Percentiles rank a stretch among this genome's conserved stretches.
Evolutionary conservation across 2,888 invertebrate genomes (phyloP).

Genomic region (Meiosimyza platycephala): DNA sequence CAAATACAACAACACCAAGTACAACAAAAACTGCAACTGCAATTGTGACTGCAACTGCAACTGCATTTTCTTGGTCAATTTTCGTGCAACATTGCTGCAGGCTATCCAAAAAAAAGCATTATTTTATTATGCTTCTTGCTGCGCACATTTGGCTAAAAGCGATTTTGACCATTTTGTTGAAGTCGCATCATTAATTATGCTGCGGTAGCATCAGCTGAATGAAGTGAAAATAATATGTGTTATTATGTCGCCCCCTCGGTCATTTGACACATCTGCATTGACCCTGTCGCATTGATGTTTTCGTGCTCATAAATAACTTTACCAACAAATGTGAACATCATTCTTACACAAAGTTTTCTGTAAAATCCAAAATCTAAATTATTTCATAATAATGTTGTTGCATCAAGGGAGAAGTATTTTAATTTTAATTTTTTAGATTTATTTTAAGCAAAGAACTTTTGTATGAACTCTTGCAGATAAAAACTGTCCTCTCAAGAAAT

Average conservation of each 20-base stretch:
- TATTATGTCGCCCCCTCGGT: slow-evolving; percentile 54
- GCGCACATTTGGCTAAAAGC: slow-evolving; percentile 15
- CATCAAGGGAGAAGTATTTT: too few species aligned
- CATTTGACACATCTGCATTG: neutral
- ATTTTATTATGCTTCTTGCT: neutral
- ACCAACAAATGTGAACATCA: too few species aligned
- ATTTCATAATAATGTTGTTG: too few species aligned
- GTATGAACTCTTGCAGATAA: too few species aligned
- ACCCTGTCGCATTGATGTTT: neutral
- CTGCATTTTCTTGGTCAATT: slow-evolving; percentile 4
- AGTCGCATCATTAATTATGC: slow-evolving; percentile 23
- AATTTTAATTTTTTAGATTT: too few species aligned
- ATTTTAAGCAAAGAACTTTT: too few species aligned
- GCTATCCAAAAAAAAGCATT: neutral
- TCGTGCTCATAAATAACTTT: too few species aligned
- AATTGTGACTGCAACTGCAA: slow-evolving; percentile 30
- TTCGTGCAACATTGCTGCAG: slow-evolving; percentile 4
- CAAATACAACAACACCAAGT: slow-evolving; percentile 29
- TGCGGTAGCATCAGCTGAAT: slow-evolving; percentile 8
- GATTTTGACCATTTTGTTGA: slow-evolving; percentile 21
- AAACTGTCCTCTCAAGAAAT: too few species aligned
- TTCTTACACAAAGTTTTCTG: too few species aligned
- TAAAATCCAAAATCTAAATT: too few species aligned
- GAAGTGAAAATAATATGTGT: slow-evolving; percentile 53
- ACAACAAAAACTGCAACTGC: neutral